Conservation (phyloP, 2,888 invertebrate species). For the Dendrolimus houi region DNA sequence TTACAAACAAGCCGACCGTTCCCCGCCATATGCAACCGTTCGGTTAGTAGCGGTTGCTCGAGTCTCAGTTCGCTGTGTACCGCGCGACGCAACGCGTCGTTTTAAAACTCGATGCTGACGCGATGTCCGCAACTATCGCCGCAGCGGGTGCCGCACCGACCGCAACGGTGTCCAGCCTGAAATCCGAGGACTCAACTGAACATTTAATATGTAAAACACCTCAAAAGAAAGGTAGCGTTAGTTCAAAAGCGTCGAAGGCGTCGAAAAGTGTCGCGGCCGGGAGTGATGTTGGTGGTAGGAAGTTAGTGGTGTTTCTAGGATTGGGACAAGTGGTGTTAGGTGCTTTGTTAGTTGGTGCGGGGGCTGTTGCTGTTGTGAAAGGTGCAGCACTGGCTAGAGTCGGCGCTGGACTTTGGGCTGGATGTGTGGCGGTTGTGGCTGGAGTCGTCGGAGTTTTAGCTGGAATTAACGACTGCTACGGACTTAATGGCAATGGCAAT, state of each 20-base stretch:
- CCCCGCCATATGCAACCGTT: not conserved
- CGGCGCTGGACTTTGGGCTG: slow-evolving; percentile 82
- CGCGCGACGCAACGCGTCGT: slow-evolving; percentile 15
- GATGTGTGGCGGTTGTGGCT: slow-evolving; percentile 78
- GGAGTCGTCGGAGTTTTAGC: slow-evolving; percentile 79
- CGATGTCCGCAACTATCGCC: not conserved
- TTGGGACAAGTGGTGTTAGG: slow-evolving; percentile 79
- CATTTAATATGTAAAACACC: slow-evolving; percentile 76
- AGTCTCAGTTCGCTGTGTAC: slow-evolving; percentile 27
- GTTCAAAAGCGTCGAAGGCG: slow-evolving; percentile 31
- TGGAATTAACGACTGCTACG: slow-evolving; percentile 75
- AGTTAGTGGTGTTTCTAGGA: slow-evolving; percentile 72
- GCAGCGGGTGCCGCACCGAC: slow-evolving; percentile 23
- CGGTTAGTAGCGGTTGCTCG: slow-evolving; percentile 11
- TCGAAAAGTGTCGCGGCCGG: slow-evolving; percentile 60
- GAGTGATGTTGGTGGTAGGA: slow-evolving; percentile 33
- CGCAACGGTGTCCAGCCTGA: slow-evolving; percentile 65
- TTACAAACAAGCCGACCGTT: not conserved
- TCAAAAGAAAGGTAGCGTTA: slow-evolving; percentile 33
- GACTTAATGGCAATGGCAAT: slow-evolving; percentile 39
- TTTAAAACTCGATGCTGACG: not conserved
- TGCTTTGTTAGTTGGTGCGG: slow-evolving; percentile 78
- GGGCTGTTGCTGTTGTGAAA: slow-evolving; percentile 78
- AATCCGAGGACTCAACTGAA: slow-evolving; percentile 74
- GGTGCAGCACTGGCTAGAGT: slow-evolving; percentile 75